phyloP scores from a whole-genome alignment of 2,888 invertebrate genomes.

The Polyommatus iphigenia region DNA sequence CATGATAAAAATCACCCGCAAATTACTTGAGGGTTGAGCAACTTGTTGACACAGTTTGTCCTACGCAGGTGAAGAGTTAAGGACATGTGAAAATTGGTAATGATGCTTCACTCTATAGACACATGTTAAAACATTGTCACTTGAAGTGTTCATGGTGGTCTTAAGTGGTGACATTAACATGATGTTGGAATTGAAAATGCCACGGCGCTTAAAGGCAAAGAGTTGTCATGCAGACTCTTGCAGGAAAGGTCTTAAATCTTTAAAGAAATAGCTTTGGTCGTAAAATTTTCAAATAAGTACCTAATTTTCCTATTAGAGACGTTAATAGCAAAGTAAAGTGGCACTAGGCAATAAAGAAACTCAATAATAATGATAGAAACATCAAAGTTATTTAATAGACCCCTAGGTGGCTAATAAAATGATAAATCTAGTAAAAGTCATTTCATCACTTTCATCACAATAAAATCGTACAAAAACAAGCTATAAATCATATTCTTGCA shows the following conservation, averaged over 20 bases:
- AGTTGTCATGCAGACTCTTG: background rate
- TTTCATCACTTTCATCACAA: background rate
- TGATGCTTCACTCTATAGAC: background rate
- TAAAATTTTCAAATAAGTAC: background rate
- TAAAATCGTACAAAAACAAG: background rate
- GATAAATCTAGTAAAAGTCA: background rate
- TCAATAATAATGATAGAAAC: no score
- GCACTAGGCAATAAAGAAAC: background rate
- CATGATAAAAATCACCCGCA: conserved; percentile 33
- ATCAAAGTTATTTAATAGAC: no score
- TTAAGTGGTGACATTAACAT: background rate
- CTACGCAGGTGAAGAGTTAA: conserved; percentile 2
- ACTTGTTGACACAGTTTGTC: conserved; percentile 12
- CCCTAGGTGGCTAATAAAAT: background rate
- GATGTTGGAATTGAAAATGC: background rate
- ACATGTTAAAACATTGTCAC: background rate
- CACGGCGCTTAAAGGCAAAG: background rate
- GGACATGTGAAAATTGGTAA: background rate
- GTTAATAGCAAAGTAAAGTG: background rate
- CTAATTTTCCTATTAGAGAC: background rate
- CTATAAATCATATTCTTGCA: background rate
- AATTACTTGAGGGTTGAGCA: conserved; percentile 12
- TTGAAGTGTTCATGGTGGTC: background rate
- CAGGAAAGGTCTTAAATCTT: background rate
- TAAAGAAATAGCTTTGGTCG: background rate